These are phyloP conservation scores for Adela reaumurella DNA, from an alignment of 2,888 invertebrate species.

Conservation along the genomic window DNA sequence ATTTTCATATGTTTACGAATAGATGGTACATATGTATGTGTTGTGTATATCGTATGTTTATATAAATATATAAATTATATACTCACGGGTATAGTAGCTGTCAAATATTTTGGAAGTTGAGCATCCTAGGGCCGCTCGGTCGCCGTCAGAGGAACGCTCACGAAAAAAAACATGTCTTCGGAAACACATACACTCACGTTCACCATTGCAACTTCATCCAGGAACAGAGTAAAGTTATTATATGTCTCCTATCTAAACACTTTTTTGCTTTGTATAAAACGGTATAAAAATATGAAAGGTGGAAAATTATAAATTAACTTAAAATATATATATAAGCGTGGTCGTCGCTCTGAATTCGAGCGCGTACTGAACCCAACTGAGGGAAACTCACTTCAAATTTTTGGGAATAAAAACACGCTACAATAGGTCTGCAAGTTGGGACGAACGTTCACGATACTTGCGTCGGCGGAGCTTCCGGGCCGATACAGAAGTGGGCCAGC, in stretches of 20 bases:
- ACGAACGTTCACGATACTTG: conserved; percentile 33
- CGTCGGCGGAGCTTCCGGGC: too few species aligned
- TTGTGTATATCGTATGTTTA: too few species aligned
- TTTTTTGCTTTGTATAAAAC: conserved; percentile 52
- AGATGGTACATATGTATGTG: too few species aligned
- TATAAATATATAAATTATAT: conserved; percentile 9
- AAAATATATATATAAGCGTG: conserved; percentile 57
- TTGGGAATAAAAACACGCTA: conserved; percentile 58
- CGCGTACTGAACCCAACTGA: conserved; percentile 35
- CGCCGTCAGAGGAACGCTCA: conserved; percentile 20
- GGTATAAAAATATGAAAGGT: conserved; percentile 48
- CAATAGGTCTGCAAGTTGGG: conserved; percentile 45
- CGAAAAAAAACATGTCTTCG: conserved; percentile 12
- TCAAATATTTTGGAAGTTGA: conserved; percentile 49
- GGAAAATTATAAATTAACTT: conserved; percentile 51
- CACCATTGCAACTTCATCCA: conserved; percentile 33
- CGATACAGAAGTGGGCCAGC: too few species aligned
- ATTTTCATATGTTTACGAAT: too few species aligned
- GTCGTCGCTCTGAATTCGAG: conserved; percentile 53
- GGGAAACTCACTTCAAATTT: conserved; percentile 41
- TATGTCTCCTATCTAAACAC: conserved; percentile 47
- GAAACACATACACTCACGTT: conserved; percentile 32
- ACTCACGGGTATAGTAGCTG: conserved; percentile 49
- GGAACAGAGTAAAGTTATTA: conserved; percentile 12
- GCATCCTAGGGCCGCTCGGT: conserved; percentile 30